phyloP scores from a whole-genome alignment of 2,113 vertebrate genomes.

The Pygoscelis antarcticus region DNA sequence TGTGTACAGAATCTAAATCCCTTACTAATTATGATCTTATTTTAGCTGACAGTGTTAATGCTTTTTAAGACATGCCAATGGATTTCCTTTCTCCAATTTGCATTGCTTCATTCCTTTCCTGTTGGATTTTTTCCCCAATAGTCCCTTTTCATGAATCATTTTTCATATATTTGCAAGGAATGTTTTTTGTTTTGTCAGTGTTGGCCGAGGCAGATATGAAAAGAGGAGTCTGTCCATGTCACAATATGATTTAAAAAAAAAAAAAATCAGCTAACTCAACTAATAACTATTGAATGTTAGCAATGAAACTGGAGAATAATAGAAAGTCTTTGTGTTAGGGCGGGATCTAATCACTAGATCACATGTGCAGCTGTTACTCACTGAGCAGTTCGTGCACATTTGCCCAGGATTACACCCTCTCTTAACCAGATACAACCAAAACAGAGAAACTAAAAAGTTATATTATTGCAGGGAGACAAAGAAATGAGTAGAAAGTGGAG shows the following conservation, averaged over 20 bases:
- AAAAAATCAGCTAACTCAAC: not conserved
- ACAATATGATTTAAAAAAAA: not conserved
- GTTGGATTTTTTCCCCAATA: not conserved
- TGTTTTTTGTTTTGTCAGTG: not conserved
- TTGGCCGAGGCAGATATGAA: not conserved
- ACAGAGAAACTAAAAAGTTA: not conserved
- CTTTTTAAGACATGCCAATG: not conserved
- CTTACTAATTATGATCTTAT: not conserved
- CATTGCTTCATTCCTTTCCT: not conserved
- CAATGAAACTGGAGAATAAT: not conserved
- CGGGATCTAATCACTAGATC: not conserved
- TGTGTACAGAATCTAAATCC: not conserved
- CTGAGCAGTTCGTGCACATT: not conserved
- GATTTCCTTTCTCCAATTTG: not conserved
- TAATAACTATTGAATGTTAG: not conserved
- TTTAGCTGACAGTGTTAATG: not conserved
- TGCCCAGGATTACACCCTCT: not conserved
- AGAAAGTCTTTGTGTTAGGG: not conserved
- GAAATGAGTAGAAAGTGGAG: not conserved
- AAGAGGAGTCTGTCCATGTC: not conserved
- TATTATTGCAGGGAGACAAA: not conserved
- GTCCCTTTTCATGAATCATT: not conserved
- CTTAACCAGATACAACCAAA: not conserved
- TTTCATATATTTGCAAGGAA: not conserved
- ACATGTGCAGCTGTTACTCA: not conserved